A percentile compares a stretch with the other conserved stretches of the same genome.
Conservation (phyloP, 1,140 invertebrate genomes). For the Hylyphantes graminicola region DNA sequence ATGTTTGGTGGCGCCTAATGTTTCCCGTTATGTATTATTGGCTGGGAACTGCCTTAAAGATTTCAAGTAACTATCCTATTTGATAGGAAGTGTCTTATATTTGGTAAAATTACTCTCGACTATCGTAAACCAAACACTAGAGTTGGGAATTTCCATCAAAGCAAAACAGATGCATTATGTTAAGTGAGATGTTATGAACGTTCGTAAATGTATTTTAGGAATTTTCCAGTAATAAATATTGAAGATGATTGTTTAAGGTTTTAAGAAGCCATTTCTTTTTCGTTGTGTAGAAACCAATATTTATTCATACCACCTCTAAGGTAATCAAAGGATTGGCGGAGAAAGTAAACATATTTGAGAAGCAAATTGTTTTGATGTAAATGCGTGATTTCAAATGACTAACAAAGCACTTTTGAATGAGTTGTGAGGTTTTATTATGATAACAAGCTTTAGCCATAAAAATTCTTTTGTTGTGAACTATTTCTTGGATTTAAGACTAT, state of each 20-base stretch:
- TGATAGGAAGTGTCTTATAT: neutral
- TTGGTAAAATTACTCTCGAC: slow-evolving; percentile 12
- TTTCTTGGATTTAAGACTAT: too few relatives aligned
- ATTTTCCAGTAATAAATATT: slow-evolving; percentile 15
- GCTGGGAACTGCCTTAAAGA: neutral
- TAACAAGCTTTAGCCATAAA: too few relatives aligned
- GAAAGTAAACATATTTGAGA: too few relatives aligned
- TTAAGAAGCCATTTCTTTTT: slow-evolving; percentile 11
- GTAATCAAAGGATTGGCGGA: neutral
- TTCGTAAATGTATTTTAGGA: slow-evolving; percentile 13
- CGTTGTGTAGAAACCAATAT: slow-evolving; percentile 6
- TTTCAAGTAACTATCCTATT: neutral
- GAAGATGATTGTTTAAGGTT: slow-evolving; percentile 25
- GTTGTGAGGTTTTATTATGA: too few relatives aligned
- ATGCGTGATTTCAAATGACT: too few relatives aligned
- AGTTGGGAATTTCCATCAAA: slow-evolving; percentile 20
- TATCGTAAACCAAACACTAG: slow-evolving; percentile 15
- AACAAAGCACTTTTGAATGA: too few relatives aligned
- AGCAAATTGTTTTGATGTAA: too few relatives aligned
- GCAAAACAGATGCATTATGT: slow-evolving; percentile 17
- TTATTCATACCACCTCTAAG: slow-evolving; percentile 3
- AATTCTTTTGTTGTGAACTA: too few relatives aligned
- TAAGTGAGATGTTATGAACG: slow-evolving; percentile 25
- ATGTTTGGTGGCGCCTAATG: neutral
- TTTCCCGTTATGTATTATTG: neutral